Percentiles rank a stretch among this genome's conserved stretches.
phyloP scores from a whole-genome alignment of 2,113 vertebrate genomes.

The Vidua macroura region DNA sequence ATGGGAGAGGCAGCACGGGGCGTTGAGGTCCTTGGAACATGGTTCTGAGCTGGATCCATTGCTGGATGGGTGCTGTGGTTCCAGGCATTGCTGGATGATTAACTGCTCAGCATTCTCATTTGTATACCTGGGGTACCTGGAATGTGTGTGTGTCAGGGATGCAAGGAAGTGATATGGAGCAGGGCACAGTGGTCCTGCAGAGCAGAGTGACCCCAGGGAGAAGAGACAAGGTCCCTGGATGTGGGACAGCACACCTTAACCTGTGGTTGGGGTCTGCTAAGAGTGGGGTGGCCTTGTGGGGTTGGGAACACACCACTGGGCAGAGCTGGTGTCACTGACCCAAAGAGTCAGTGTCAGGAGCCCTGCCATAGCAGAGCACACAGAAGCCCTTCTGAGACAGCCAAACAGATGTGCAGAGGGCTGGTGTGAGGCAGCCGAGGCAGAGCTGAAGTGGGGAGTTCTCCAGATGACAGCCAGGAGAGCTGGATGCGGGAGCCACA shows the following conservation, averaged over 20 bases:
- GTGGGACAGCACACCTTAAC: fast-evolving
- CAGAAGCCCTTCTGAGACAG: neutral
- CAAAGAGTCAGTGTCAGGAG: neutral
- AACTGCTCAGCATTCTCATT: neutral
- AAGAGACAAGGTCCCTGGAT: neutral
- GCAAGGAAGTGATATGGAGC: fast-evolving
- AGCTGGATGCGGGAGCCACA: neutral
- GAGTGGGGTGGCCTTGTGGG: neutral
- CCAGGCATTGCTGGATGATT: fast-evolving
- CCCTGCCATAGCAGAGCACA: neutral
- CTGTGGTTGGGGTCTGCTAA: too few species aligned
- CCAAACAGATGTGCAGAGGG: neutral
- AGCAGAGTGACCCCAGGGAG: neutral
- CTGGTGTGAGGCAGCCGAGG: neutral
- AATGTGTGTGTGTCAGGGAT: fast-evolving
- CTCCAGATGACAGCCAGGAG: neutral
- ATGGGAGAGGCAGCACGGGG: fast-evolving
- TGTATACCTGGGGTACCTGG: fast-evolving
- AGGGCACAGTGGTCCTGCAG: fast-evolving
- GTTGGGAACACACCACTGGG: neutral
- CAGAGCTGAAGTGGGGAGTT: neutral
- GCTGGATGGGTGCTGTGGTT: neutral
- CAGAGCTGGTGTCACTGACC: neutral
- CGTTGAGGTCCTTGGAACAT: fast-evolving
- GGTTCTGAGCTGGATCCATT: fast-evolving